Conservation (phyloP, 2,888 invertebrate genomes). For the Mesochorus sp. region DNA sequence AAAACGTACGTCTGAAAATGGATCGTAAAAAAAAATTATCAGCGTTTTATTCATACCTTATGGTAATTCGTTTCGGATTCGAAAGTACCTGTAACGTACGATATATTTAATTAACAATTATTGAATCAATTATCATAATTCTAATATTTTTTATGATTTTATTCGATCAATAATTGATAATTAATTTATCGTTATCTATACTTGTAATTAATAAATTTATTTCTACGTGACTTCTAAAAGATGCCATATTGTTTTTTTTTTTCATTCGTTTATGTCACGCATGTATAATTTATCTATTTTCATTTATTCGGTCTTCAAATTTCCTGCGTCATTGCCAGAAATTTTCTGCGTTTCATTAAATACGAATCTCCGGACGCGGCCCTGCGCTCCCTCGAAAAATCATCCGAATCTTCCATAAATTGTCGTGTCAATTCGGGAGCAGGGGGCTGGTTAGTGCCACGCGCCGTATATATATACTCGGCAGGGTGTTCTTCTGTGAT, state of each 20-base stretch:
- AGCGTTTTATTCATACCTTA: neutral
- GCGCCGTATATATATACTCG: conserved; percentile 53
- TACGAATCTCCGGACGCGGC: neutral
- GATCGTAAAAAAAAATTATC: conserved; percentile 6
- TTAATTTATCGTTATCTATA: too few relatives aligned
- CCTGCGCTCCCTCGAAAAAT: conserved; percentile 44
- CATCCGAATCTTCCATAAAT: conserved; percentile 51
- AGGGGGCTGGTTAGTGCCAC: conserved; percentile 46
- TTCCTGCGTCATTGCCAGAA: conserved; percentile 30
- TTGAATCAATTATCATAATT: too few relatives aligned
- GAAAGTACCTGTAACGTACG: too few relatives aligned
- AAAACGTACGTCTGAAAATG: neutral
- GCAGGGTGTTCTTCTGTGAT: conserved; percentile 59
- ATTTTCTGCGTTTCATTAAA: conserved; percentile 51
- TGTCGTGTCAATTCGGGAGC: conserved; percentile 26
- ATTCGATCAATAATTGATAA: too few relatives aligned
- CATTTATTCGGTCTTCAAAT: neutral
- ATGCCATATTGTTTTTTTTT: neutral
- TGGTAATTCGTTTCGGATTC: too few relatives aligned
- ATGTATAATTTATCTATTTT: neutral
- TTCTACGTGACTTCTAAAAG: neutral
- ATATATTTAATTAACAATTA: too few relatives aligned
- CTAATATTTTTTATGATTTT: too few relatives aligned
- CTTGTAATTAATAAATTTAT: neutral
- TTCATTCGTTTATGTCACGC: neutral